Conservation (phyloP, 2,113 vertebrate species). For the Salminus brasiliensis region DNA sequence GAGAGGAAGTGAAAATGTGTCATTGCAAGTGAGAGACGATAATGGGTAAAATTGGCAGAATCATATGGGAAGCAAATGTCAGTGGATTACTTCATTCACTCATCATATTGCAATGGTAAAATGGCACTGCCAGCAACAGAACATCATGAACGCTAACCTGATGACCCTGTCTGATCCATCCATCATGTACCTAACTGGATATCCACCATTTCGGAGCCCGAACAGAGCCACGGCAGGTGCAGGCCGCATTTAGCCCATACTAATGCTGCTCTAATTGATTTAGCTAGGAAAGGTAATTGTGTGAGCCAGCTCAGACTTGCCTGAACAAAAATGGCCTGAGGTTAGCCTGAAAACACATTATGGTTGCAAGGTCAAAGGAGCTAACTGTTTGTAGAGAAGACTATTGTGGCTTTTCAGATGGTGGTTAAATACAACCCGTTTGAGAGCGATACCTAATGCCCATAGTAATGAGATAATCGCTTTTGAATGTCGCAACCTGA, state of each 20-base stretch:
- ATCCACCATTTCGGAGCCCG: background rate
- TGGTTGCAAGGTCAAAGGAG: background rate
- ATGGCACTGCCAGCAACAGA: conserved; percentile 6
- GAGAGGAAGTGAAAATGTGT: background rate
- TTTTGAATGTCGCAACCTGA: conserved; percentile 43
- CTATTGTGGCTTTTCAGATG: conserved; percentile 22
- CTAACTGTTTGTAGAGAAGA: conserved; percentile 21
- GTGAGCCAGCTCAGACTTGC: conserved; percentile 25
- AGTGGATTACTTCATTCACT: background rate
- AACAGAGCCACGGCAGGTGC: conserved; percentile 55
- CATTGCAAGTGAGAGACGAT: background rate
- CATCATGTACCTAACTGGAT: background rate
- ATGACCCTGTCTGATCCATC: conserved; percentile 26
- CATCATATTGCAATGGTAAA: conserved; percentile 3
- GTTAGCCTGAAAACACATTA: conserved; percentile 26
- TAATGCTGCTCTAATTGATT: conserved; percentile 52
- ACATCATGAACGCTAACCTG: conserved; percentile 10
- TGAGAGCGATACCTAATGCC: conserved; percentile 12
- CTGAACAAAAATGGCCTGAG: conserved; percentile 43
- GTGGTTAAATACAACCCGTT: conserved; percentile 39
- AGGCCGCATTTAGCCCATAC: conserved; percentile 45
- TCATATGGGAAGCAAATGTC: background rate
- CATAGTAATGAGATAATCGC: conserved; percentile 28
- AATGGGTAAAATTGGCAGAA: background rate
- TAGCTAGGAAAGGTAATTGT: conserved; percentile 42